A percentile compares a stretch with the other conserved stretches of the same genome.
Conservation (phyloP, 1,140 invertebrate genomes). For the Aphelenchoides avenae region DNA sequence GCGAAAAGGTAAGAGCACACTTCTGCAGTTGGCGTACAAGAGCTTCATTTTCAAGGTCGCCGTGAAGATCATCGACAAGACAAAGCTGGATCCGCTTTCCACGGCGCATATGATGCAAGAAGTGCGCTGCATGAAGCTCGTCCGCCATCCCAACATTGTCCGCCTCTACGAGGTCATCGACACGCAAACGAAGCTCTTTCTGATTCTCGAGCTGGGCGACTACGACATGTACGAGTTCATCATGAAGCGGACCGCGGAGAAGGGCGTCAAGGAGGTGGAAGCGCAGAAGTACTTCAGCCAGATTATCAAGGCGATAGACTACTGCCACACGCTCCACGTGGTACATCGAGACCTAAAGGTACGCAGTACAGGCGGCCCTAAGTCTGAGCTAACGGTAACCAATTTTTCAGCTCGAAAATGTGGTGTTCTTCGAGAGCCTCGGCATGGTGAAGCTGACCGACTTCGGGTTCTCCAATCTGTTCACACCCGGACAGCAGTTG, state of each 20-base stretch:
- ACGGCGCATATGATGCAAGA: slow-evolving; percentile 91
- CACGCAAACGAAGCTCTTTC: slow-evolving; percentile 69
- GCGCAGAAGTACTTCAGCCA: slow-evolving; percentile 81
- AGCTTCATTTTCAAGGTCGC: slow-evolving; percentile 60
- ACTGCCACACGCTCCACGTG: slow-evolving; percentile 90
- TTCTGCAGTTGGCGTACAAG: slow-evolving; percentile 20
- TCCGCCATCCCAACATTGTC: slow-evolving; percentile 96
- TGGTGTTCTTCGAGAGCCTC: slow-evolving; percentile 94
- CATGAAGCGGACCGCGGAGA: slow-evolving; percentile 77
- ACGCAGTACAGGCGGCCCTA: not conserved
- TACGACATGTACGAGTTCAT: slow-evolving; percentile 95
- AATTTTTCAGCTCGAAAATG: slow-evolving; percentile 92
- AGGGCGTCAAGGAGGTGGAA: slow-evolving; percentile 67
- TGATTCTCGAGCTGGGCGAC: slow-evolving; percentile 95
- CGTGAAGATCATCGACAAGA: slow-evolving; percentile 87
- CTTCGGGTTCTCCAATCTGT: slow-evolving; percentile 93
- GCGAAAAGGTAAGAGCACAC: slow-evolving; percentile 77
- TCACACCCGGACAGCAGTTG: slow-evolving; percentile 84
- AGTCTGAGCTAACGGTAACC: slow-evolving; percentile 2
- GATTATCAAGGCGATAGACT: slow-evolving; percentile 92
- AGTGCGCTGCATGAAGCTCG: slow-evolving; percentile 93
- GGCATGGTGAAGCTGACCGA: slow-evolving; percentile 97
- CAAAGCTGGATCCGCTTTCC: slow-evolving; percentile 90
- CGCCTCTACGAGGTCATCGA: slow-evolving; percentile 97
- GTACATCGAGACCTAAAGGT: slow-evolving; percentile 75